A percentile compares a stretch with the other conserved stretches of the same genome.
Conservation (phyloP, 2,888 invertebrate species). For the Caenorhabditis sp. region DNA sequence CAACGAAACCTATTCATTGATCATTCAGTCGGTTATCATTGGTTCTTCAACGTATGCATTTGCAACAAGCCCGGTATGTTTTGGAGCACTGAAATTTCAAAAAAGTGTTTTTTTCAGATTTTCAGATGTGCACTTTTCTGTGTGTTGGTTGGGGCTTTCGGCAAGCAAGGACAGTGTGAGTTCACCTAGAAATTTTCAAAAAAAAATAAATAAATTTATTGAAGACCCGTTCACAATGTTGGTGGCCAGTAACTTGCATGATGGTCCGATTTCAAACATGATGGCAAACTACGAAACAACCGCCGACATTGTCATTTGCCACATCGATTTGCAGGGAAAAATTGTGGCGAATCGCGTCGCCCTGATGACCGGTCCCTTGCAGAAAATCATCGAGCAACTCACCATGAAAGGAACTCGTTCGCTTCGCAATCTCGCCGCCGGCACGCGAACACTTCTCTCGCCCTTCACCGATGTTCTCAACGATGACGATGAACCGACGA, state of each 20-base stretch:
- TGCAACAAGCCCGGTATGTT: conserved; percentile 53
- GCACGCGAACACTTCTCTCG: conserved; percentile 37
- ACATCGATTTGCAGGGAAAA: conserved; percentile 58
- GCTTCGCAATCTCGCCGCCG: conserved; percentile 31
- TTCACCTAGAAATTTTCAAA: no score
- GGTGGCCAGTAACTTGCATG: conserved; percentile 51
- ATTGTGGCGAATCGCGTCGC: conserved; percentile 57
- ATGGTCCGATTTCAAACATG: conserved; percentile 62
- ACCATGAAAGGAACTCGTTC: conserved; percentile 47
- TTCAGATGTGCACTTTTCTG: conserved; percentile 64
- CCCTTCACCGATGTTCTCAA: conserved; percentile 41
- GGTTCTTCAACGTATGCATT: conserved; percentile 52
- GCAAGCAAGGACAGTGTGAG: conserved; percentile 58
- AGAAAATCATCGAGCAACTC: conserved; percentile 56
- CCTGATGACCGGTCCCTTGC: conserved; percentile 60
- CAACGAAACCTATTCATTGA: conserved; percentile 31
- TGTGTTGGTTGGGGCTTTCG: conserved; percentile 58
- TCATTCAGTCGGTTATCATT: conserved; percentile 57
- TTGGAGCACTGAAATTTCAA: no score
- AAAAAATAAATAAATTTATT: no score
- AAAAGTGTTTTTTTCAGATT: conserved; percentile 34
- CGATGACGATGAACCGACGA: conserved; percentile 21
- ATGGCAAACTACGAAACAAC: conserved; percentile 59
- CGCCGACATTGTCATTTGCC: conserved; percentile 59
- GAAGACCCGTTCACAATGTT: conserved; percentile 54